Base-by-base conservation (phyloP, 2,888 invertebrate genomes). In the Galerucella nymphaeae region DNA sequence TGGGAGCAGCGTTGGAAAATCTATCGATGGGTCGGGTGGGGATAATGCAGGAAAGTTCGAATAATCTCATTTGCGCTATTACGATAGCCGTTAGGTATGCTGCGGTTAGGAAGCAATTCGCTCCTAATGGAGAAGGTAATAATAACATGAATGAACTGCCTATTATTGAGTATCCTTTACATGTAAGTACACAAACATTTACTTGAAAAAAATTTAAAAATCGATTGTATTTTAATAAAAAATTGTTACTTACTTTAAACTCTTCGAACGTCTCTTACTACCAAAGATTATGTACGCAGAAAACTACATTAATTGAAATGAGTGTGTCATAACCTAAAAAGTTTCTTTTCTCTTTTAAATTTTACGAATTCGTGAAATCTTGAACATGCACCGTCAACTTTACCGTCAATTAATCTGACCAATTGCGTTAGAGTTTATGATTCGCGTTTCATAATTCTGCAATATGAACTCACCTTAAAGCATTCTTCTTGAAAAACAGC, bases 1-100 rank as follows among this genome's bases (percentile, higher is more conserved):
- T 97, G 77, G 96, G 94, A 0, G 94, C 94, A 0, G 94, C 95
- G 0, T 87, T 97, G 58, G 96, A 96, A 81, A 94, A 94, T 78
- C 88, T 97, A 78, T 97, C 96, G 0, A 93, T 94, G 66, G 97
- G 96, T 77, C 90, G 94, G 66, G 90, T 95, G 64, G 93, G 92
- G 9, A 94, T 95, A 73, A 93, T 91, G 76, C 88, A 88, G 77
- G 91, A 91, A 85, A 89, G 90, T 70, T 89, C 90, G 23, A 89
- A 90, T 82, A 92, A 92, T 70, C 88, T 95, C 66, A 90, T 92
- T n/a, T 90, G 92, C 78, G 93, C 92, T 13, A 87, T 94, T 2
- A 88, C 93, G 3, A 94, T 96, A 75, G 94, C 94, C 0, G 87
- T 95, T 2, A 88, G 96, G 57, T 96, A 96, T 87, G 94, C 94